These are phyloP conservation scores for Mastomys natalensis DNA, from an alignment of 2,113 vertebrate species.

Conservation along the genomic window DNA sequence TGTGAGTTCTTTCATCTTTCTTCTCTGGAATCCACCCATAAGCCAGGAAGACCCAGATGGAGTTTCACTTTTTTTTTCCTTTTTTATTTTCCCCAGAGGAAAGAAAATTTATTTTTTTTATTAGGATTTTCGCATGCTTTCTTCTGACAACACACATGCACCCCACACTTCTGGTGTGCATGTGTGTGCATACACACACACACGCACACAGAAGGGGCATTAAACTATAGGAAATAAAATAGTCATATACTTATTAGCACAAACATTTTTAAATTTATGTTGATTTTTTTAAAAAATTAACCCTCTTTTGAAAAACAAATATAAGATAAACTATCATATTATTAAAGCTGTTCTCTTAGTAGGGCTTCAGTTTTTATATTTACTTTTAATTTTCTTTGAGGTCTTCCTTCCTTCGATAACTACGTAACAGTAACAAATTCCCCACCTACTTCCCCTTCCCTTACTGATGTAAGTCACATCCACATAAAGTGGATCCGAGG, in stretches of 20 bases:
- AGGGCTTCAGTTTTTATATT: neutral
- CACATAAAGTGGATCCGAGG: constrained; percentile 90
- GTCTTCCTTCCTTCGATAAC: neutral
- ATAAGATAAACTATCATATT: neutral
- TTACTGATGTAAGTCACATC: constrained; percentile 95
- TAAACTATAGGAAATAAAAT: neutral
- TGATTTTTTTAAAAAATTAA: neutral
- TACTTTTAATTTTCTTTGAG: neutral
- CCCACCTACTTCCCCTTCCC: neutral
- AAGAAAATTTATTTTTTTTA: neutral
- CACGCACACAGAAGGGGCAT: neutral
- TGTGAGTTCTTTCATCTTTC: neutral
- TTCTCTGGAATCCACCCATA: neutral
- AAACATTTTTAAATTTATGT: neutral
- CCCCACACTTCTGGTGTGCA: neutral
- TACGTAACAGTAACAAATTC: neutral
- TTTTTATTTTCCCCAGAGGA: neutral
- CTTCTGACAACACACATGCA: neutral
- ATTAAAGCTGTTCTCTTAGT: neutral
- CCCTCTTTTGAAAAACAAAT: neutral
- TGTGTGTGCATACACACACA: too few relatives aligned
- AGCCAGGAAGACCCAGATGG: neutral
- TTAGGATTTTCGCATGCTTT: neutral
- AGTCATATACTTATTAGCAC: neutral
- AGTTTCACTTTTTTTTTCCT: neutral